Conservation (phyloP, 2,797 vertebrate genomes). For the Tokudaia muenninki region DNA sequence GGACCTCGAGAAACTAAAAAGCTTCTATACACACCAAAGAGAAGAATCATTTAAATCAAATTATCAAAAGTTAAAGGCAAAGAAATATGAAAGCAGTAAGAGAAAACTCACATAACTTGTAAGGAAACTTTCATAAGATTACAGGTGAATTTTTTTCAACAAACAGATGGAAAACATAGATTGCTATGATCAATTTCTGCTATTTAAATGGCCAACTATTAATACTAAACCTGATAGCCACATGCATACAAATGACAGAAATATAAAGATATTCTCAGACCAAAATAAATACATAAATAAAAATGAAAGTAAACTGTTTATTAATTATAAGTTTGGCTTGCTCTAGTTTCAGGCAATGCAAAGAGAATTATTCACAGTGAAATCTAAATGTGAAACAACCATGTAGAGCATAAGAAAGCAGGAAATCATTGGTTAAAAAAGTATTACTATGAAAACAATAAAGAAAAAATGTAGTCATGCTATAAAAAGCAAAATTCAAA, state of each 20-base stretch:
- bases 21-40: neutral
- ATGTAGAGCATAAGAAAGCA: neutral
- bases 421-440: neutral
- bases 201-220: neutral
- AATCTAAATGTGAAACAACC: neutral
- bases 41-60: neutral
- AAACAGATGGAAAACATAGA: neutral
- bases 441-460: neutral
- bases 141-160: neutral
- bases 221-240: neutral
- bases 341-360: neutral
- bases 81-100: neutral
- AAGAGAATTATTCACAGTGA: neutral
- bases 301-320: neutral
- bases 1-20: neutral
- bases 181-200: neutral
- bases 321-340: neutral
- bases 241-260: neutral
- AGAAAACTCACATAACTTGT: neutral
- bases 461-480: neutral
- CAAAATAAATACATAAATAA: neutral
- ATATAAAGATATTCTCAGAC: neutral
- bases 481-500: neutral
- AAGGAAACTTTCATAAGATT: neutral
- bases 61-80: neutral